Evolutionary conservation across 2,888 invertebrate species (phyloP).

Genomic region (Theretra japonica): DNA sequence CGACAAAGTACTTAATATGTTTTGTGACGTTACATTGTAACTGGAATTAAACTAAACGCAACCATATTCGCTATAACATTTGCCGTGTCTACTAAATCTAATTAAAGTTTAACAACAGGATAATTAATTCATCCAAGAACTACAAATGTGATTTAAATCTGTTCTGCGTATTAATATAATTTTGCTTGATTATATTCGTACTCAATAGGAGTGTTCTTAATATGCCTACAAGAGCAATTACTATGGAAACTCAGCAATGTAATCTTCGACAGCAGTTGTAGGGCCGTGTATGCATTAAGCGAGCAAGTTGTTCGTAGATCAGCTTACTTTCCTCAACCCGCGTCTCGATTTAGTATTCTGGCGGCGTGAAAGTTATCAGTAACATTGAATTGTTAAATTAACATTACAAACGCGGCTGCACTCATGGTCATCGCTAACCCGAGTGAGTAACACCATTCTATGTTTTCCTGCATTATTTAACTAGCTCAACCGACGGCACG

Average conservation of each 20-base stretch:
- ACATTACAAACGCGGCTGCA: conserved; percentile 50
- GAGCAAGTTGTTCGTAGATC: neutral
- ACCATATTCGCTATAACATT: neutral
- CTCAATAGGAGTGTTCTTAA: neutral
- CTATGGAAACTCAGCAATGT: neutral
- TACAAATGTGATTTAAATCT: neutral
- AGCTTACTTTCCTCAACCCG: conserved; percentile 21
- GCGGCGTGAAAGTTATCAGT: conserved; percentile 45
- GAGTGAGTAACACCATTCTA: conserved; percentile 33
- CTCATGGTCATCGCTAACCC: conserved; percentile 45
- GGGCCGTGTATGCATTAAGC: neutral
- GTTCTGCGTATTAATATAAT: neutral
- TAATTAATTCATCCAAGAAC: neutral
- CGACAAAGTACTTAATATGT: neutral
- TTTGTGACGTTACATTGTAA: conserved; percentile 3
- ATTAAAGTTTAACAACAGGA: neutral
- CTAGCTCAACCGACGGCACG: neutral
- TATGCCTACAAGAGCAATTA: neutral
- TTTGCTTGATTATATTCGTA: neutral
- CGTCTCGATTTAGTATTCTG: conserved; percentile 53
- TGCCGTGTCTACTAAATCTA: conserved; percentile 4
- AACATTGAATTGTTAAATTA: conserved; percentile 58
- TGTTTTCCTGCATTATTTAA: conserved; percentile 42
- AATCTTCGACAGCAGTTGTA: neutral
- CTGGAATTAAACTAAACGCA: neutral